These are phyloP conservation scores for Boloria selene DNA, from an alignment of 2,888 invertebrate species.

Conservation along the genomic window DNA sequence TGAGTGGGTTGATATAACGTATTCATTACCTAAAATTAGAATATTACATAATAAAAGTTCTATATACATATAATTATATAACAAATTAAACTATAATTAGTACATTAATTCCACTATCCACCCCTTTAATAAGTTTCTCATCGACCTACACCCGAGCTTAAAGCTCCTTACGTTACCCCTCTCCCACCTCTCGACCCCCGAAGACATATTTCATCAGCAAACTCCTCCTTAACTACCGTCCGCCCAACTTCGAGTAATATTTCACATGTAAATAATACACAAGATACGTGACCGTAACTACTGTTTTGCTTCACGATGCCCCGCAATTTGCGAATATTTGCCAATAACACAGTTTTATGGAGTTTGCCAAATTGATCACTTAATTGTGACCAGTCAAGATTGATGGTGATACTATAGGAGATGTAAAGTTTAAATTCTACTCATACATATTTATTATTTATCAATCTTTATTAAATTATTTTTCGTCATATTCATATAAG, in stretches of 20 bases:
- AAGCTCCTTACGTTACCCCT: slow-evolving; percentile 69
- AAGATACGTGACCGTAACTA: slow-evolving; percentile 59
- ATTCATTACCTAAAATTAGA: no score
- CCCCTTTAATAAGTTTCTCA: slow-evolving; percentile 67
- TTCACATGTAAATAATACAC: slow-evolving; percentile 73
- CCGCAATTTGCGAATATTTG: slow-evolving; percentile 36
- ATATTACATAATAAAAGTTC: background rate
- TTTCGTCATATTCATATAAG: no score
- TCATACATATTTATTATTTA: no score
- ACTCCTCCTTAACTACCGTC: slow-evolving; percentile 71
- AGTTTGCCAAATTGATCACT: slow-evolving; percentile 35
- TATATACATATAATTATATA: slow-evolving; percentile 19
- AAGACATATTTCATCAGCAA: slow-evolving; percentile 81
- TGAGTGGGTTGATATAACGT: no score
- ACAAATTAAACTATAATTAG: slow-evolving; percentile 43
- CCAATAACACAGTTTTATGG: slow-evolving; percentile 36
- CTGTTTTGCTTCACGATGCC: slow-evolving; percentile 31
- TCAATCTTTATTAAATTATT: no score
- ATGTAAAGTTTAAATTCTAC: background rate
- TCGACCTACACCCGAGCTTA: slow-evolving; percentile 67
- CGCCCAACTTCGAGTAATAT: slow-evolving; percentile 72
- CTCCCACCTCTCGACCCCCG: slow-evolving; percentile 51
- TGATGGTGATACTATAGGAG: slow-evolving; percentile 16
- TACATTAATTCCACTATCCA: slow-evolving; percentile 46
- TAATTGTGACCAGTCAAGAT: slow-evolving; percentile 25